phyloP scores from a whole-genome alignment of 1,140 invertebrate species.

The Sarcophaga peregrina region DNA sequence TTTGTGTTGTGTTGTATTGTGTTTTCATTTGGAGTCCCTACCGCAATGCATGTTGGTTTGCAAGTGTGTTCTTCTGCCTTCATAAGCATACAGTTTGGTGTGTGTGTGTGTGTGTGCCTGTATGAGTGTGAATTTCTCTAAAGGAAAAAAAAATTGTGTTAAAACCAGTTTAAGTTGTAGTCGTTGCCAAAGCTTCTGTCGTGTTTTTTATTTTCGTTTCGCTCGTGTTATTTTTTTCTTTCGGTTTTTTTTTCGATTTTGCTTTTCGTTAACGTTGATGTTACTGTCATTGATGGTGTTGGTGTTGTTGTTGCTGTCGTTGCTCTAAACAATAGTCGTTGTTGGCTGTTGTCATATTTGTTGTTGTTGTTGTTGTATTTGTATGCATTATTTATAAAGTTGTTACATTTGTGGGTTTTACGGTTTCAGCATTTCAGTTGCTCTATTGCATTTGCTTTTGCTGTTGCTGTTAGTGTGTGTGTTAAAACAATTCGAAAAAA shows the following conservation, averaged over 20 bases:
- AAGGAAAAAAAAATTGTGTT: neutral
- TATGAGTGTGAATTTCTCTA: neutral
- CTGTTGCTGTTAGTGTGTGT: neutral
- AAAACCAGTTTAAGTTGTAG: neutral
- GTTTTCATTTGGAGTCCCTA: too few relatives aligned
- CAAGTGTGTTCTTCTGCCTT: too few relatives aligned
- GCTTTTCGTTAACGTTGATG: neutral
- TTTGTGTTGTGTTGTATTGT: too few relatives aligned
- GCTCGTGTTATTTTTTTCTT: too few relatives aligned
- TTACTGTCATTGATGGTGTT: neutral
- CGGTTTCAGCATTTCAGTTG: neutral
- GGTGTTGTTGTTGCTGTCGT: neutral
- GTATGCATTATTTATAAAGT: conserved; percentile 19
- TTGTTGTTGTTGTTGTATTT: neutral
- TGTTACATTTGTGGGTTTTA: conserved; percentile 9
- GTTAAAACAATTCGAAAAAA: neutral
- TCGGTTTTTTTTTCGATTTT: too few relatives aligned
- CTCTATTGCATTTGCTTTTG: neutral
- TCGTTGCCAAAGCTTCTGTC: neutral
- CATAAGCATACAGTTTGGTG: too few relatives aligned
- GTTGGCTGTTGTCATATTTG: neutral
- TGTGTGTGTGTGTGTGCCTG: neutral
- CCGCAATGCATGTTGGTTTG: too few relatives aligned
- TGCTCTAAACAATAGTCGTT: too few relatives aligned
- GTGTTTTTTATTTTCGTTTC: too few relatives aligned